phyloP scores from a whole-genome alignment of 2,113 vertebrate genomes.

The Ardeotis arabs region DNA sequence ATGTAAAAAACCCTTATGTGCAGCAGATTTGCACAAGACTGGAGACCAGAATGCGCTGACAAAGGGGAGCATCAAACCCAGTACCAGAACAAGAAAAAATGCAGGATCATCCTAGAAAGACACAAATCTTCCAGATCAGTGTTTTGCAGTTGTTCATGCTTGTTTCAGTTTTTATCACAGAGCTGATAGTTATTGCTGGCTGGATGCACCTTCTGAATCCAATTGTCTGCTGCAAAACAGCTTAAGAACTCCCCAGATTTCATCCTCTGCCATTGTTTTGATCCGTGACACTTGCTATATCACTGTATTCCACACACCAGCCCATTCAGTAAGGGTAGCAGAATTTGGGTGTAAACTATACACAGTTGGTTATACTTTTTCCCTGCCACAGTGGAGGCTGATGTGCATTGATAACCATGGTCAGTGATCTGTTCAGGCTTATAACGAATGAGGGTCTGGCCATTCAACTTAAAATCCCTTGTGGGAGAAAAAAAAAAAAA shows the following conservation, averaged over 20 bases:
- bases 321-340: neutral
- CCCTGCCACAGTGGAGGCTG: neutral
- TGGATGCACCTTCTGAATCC: neutral
- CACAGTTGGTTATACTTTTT: neutral
- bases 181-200: neutral
- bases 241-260: neutral
- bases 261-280: neutral
- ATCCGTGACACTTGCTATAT: neutral
- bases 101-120: neutral
- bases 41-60: neutral
- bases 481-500: neutral
- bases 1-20: neutral
- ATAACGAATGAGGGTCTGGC: neutral
- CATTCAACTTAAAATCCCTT: neutral
- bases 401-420: neutral
- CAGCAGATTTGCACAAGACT: neutral
- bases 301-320: neutral
- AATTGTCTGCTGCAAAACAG: neutral
- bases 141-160: neutral
- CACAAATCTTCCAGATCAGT: neutral
- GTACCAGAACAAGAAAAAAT: neutral
- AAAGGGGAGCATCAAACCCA: neutral
- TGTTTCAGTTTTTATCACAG: neutral
- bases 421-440: neutral
- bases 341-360: neutral